Evolutionary conservation across 2,888 invertebrate genomes (phyloP), one percentile per base, ranked within the genome.

Genomic region (Drosophila quinaria): DNA sequence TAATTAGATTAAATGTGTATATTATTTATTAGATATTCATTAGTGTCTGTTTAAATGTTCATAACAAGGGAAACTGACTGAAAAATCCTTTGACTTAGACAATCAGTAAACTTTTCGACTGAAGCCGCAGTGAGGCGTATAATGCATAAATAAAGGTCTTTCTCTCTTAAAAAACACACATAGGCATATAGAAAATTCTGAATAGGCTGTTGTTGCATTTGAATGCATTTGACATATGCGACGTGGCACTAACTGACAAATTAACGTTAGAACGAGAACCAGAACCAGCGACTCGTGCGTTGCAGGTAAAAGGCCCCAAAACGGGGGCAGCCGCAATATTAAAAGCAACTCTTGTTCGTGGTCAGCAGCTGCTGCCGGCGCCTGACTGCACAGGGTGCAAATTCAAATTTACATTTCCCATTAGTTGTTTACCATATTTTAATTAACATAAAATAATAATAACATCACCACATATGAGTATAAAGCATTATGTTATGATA

Each of bases 301-400:
- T 39, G 49, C 51, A 62, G 69, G 41, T 75, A 51, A 64, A 58
- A 68, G 51, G 41, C 22, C 60, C 51, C 49, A 68, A 76, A 70
- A 64, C 54, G 49, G 51, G 22, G 50, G 56, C 29, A 55, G 67
- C 85, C 74, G 54, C 81, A 81, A 70, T 81, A 81, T 85, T 85
- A 85, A 87, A 87, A 85, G 78, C 80, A 78, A 79, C 73, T 65
- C 75, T 62, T 81, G 72, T 74, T 64, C 84, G 71, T 68, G 87
- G 85, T 68, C 65, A 62, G 60, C 37, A 17, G 44, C 29, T 6
- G 69, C 55, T 56, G 76, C 56, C 69, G 74, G 17, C 42, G 31
- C 59, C 39, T 60, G 74, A 49, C 65, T 76, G 63, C 73, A 29
- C 39, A 6, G 52, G 58, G 61, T 22, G 80, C 60, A 79, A 77